These are phyloP conservation scores for Netelia inedita DNA, from an alignment of 2,888 invertebrate genomes.

Conservation along the genomic window DNA sequence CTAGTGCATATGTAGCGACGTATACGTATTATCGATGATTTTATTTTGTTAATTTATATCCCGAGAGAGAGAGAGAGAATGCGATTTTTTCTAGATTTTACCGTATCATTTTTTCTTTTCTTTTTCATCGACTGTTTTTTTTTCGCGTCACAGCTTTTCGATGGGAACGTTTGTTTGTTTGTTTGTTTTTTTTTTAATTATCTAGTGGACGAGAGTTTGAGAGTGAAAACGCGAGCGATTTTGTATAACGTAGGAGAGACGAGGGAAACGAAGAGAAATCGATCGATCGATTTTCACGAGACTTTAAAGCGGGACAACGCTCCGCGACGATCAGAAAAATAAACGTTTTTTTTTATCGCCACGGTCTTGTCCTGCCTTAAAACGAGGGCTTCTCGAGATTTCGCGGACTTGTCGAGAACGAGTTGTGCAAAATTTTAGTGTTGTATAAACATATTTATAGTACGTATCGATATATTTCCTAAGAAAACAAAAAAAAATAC, in stretches of 20 bases:
- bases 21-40: conserved; percentile 49
- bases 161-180: too few relatives aligned
- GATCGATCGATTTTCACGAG: too few relatives aligned
- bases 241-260: too few relatives aligned
- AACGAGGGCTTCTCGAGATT: neutral
- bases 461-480: too few relatives aligned
- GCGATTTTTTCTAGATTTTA: neutral
- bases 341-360: conserved; percentile 6
- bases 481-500: conserved; percentile 3
- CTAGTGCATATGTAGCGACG: conserved; percentile 43
- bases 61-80: neutral
- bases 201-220: too few relatives aligned
- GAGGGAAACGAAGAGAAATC: too few relatives aligned
- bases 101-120: neutral
- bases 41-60: conserved; percentile 48
- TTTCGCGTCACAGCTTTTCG: too few relatives aligned
- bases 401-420: conserved; percentile 12
- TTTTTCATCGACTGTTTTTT: conserved; percentile 14
- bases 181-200: too few relatives aligned
- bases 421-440: neutral
- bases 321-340: too few relatives aligned
- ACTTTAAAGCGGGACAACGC: too few relatives aligned
- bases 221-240: too few relatives aligned
- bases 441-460: too few relatives aligned
- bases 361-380: neutral